A percentile compares a stretch with the other conserved stretches of the same genome.
Evolutionary conservation across 37 sponge, comb jelly and placozoan genomes (phyloP).

Genomic region (Halichondria panicea): DNA sequence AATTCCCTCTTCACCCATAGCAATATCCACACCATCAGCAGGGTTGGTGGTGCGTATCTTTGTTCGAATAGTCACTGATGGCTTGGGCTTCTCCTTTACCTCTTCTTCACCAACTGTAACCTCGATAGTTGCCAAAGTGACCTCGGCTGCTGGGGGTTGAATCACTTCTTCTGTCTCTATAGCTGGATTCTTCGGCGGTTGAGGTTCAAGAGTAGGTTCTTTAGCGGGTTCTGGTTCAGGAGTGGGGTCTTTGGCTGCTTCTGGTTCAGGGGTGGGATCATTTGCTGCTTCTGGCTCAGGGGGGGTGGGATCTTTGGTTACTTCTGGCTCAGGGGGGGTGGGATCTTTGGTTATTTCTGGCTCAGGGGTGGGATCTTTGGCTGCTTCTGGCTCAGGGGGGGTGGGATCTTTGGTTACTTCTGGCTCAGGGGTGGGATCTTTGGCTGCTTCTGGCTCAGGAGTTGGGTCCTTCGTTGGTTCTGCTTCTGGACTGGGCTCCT

Average conservation of each 20-base stretch:
- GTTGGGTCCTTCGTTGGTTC: background rate
- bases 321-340: background rate
- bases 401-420: background rate
- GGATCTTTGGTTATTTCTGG: no score
- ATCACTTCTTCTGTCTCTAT: background rate
- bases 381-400: background rate
- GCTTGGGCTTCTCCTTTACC: background rate
- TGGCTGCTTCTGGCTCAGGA: background rate
- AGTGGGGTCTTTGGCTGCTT: background rate
- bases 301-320: background rate
- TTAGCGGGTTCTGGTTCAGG: background rate
- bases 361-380: no score
- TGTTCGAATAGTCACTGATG: background rate
- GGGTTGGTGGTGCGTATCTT: constrained; percentile 41
- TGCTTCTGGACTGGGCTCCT: background rate
- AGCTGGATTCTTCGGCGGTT: background rate
- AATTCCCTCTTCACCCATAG: constrained; percentile 20
- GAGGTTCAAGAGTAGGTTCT: background rate
- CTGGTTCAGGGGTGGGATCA: background rate
- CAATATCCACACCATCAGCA: constrained; percentile 40
- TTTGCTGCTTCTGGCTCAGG: background rate
- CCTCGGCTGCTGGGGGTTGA: background rate
- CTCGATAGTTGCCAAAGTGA: background rate
- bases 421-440: background rate
- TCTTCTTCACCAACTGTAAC: background rate